A percentile compares a stretch with the other conserved stretches of the same genome.
phyloP scores from a whole-genome alignment of 2,113 vertebrate genomes.

The Gavialis gangeticus region DNA sequence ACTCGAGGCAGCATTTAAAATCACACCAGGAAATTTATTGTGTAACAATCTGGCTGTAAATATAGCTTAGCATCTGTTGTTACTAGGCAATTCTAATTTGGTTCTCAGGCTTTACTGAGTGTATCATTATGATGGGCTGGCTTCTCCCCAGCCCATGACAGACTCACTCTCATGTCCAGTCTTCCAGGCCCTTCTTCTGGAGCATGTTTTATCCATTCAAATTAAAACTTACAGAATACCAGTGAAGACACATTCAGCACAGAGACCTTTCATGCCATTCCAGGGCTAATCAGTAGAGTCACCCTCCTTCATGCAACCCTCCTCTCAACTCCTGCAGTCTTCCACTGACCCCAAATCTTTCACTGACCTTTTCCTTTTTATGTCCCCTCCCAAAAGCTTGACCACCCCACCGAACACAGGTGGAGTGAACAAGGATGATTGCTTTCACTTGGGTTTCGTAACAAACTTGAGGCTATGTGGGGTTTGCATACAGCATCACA shows the following conservation, averaged over 20 bases:
- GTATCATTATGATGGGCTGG: not conserved
- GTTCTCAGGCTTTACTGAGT: not conserved
- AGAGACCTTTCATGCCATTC: too few species aligned
- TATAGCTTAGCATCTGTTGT: not conserved
- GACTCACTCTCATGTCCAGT: accelerated
- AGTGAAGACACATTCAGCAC: not conserved
- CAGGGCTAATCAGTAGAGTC: too few species aligned
- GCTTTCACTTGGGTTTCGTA: not conserved
- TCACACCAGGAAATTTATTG: not conserved
- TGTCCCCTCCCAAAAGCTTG: not conserved
- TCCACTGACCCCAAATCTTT: not conserved
- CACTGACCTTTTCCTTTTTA: accelerated
- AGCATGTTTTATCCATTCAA: not conserved
- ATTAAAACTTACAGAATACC: not conserved
- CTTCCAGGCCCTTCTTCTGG: not conserved
- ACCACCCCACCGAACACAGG: too few species aligned
- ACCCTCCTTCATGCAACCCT: accelerated
- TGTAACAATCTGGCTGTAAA: not conserved
- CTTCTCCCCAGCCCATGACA: not conserved
- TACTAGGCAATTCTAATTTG: not conserved
- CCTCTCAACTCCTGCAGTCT: not conserved
- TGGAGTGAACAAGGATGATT: not conserved
- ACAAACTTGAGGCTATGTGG: not conserved
- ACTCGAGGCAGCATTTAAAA: not conserved
- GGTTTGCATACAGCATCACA: not conserved